phyloP scores from a whole-genome alignment of 2,888 invertebrate species.

The Drosophila mayaguana region DNA sequence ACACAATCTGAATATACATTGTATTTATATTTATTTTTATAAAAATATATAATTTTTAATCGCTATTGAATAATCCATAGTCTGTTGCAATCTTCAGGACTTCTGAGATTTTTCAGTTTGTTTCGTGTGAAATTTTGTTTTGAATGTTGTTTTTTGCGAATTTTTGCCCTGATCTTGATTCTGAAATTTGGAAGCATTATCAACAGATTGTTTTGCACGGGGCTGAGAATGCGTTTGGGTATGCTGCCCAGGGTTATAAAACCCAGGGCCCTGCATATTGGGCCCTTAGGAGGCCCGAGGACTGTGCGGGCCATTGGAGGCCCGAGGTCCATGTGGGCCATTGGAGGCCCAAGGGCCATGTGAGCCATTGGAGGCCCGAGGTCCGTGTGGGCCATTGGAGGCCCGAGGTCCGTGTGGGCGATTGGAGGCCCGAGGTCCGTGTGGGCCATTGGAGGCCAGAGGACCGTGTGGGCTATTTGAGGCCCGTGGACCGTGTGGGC shows the following conservation, averaged over 20 bases:
- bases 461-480: not conserved
- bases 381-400: no score
- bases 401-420: no score
- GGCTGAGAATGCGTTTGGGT: not conserved
- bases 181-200: not conserved
- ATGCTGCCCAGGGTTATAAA: not conserved
- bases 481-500: not conserved
- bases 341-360: no score
- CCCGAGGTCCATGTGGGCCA: no score
- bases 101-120: not conserved
- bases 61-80: no score
- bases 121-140: not conserved
- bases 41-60: not conserved
- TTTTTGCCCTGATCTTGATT: not conserved
- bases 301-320: no score
- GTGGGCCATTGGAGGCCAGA: no score
- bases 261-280: not conserved
- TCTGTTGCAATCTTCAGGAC: not conserved
- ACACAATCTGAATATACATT: no score
- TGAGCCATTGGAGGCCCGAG: no score
- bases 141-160: not conserved
- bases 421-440: no score
- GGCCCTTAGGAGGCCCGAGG: no score
- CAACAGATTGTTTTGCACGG: not conserved
- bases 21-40: not conserved